Evolutionary conservation across 2,113 vertebrate genomes (phyloP), one percentile per base, ranked within the genome.

Genomic region (Percina caprodes): DNA sequence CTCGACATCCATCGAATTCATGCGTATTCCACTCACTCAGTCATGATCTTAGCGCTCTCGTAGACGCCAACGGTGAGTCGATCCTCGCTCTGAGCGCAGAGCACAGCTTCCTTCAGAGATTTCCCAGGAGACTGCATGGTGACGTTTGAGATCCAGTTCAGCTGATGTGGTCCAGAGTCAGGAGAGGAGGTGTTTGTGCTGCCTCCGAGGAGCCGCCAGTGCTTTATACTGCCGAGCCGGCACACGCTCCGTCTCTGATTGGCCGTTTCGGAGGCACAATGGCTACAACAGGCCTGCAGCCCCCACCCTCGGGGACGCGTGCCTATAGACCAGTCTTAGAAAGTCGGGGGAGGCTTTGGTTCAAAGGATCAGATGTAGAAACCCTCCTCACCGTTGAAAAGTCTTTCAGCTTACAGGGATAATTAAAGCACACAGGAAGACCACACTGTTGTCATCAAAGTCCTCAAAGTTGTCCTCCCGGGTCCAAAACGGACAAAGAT

Each of bases 31-130:
- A 98, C 98, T 98, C 90, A 99, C 98, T 97, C 95, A 68, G 97
- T 99, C 96, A 99, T 96, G 51, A 99, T 95, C 91, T 98, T 97
- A 59, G 98, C 98, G 18, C 97, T 97, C 93, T 99, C 97, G 51
- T 99, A 97, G 81, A 99, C 97, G 49, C 98, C 97, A 1, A 96
- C 95, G 5, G 98, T 99, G 77, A 99, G 96, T 59, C 96, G 96
- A 58, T 95, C 93, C 71, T 98, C 97, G 39, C 92, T 94, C 91
- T 95, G 95, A 1, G 98, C 97, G 6, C 95, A 95, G 66, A 94
- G 83, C 91, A 99, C 92, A 61, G 98, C 93, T 63, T 98, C 96
- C 11, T 93, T 95, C 80, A 99, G 96, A 94, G 96, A 95, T 95
- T 93, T 95, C 96, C 97, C 96, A 24, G 96, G 94, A 30, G 92